Base-by-base conservation (phyloP, 2,888 invertebrate species). In the Agriopis marginaria region DNA sequence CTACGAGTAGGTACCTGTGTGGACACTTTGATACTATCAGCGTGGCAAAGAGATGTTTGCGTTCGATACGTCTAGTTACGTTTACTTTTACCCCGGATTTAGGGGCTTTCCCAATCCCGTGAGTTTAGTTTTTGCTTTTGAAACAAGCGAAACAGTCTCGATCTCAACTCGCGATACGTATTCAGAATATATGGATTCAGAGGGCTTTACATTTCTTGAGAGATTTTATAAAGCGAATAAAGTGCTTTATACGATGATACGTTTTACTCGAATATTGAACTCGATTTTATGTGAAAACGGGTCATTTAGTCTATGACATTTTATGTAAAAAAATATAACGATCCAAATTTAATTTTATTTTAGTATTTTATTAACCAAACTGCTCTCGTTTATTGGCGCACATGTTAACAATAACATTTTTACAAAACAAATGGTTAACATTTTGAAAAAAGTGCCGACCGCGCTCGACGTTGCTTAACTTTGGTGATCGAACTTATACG, bases 11-110 rank as follows among this genome's bases (percentile, higher is more conserved):
- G 0, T 23, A 80, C 77, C 77, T 79, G 72, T 77, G 78, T 80
- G 77, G 79, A 80, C 78, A 79, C 77, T 81, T 82, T 85, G 83
- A 86, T 81, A 75, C 82, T 75, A 78, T 82, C 80, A 82, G 78
- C 82, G 83, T 76, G 79, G 81, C 74, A 77, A 79, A 80, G 72
- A 74, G 72, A 77, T 79, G 66, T 75, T 74, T 73, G 64, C 71
- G 74, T 77, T 78, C 73, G 76, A 83, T 80, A 77, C 78, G 78
- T 80, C 77, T 81, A 80, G 78, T 82, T 79, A 76, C 78, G 78
- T 76, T 76, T 66, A 73, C 72, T 77, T 82, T 75, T 76, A 72
- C 72, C 72, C 75, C 70, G 77, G 78, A 77, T 82, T 80, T 79
- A 63, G 75, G 58, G 69, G 82, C 74, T 62, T 75, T 66, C 58